Base-by-base conservation (phyloP, 2,888 invertebrate genomes). In the Rhorus exstirpatorius region DNA sequence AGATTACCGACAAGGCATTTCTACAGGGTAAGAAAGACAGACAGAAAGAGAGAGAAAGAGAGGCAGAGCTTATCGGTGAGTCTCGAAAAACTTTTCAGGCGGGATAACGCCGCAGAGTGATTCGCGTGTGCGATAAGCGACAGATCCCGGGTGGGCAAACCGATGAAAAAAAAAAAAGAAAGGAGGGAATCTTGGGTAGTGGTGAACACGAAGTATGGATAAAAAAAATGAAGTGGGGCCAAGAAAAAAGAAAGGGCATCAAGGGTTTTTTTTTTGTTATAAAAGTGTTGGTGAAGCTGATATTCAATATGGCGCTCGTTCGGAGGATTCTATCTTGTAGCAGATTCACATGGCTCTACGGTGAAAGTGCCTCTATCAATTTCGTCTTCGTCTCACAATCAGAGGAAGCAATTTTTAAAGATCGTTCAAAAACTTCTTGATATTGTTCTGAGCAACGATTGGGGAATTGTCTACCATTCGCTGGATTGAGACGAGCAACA, bases 81-180 rank as follows among this genome's bases (percentile, higher is more conserved):
- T 31, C 46, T 55, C 26, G 68, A 35, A 46, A 49, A 55, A 78
- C 61, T 53, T 78, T 71, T 63, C 63, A 63, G n/a, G 21, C 44
- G 41, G 78, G 61, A 38, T 53, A 26, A 26, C 61, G 24, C 68
- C 14, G 53, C 44, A 24, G 38, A 38, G 21, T 49, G 53, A 74
- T 78, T 70, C 38, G 24, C 53, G 70, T 63, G 60, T 19, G 60
- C 60, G 53, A 78, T 41, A 49, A 70, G 70, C 21, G 19, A 17
- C 51, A 19, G 7, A 21, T 38, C 78, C 41, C 49, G 51, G 46
- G 46, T 21, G 44, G 31, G 24, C 41, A 58, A 44, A 31, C 46
- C 26, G 61, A 44, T 35, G 19, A n/a, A 19, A 14, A n/a, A 31
- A 12, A 17, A 67, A 71, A 65, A 71, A 74, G 53, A 79, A 65